These are phyloP conservation scores for Raja brachyura DNA, from an alignment of 2,113 vertebrate genomes.

Conservation along the genomic window DNA sequence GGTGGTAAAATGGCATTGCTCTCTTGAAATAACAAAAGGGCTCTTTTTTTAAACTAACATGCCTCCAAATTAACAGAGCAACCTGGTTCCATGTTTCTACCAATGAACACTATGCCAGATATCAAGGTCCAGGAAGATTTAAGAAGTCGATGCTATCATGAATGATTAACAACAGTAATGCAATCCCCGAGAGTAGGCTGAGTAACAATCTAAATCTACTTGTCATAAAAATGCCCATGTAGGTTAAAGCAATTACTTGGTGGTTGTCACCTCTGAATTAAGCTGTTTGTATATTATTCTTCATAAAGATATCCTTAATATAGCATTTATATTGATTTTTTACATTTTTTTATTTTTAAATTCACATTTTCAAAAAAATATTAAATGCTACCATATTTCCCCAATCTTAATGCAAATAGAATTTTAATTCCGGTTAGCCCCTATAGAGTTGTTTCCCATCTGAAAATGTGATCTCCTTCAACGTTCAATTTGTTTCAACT, in stretches of 20 bases:
- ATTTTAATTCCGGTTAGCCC: neutral
- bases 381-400: neutral
- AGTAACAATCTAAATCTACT: neutral
- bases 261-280: neutral
- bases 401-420: neutral
- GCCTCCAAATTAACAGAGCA: neutral
- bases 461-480: neutral
- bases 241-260: neutral
- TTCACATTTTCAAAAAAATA: neutral
- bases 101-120: neutral
- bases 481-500: neutral
- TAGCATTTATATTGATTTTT: neutral
- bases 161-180: constrained; percentile 17
- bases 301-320: neutral
- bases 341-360: neutral
- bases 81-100: neutral
- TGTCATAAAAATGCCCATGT: neutral
- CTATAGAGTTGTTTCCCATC: neutral
- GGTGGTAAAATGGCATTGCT: neutral
- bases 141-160: neutral
- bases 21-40: neutral
- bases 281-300: neutral
- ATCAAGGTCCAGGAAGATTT: neutral
- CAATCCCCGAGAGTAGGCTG: constrained; percentile 2
- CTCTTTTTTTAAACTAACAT: neutral